Conservation (phyloP, 2,113 vertebrate species). For the Excalfactoria chinensis region DNA sequence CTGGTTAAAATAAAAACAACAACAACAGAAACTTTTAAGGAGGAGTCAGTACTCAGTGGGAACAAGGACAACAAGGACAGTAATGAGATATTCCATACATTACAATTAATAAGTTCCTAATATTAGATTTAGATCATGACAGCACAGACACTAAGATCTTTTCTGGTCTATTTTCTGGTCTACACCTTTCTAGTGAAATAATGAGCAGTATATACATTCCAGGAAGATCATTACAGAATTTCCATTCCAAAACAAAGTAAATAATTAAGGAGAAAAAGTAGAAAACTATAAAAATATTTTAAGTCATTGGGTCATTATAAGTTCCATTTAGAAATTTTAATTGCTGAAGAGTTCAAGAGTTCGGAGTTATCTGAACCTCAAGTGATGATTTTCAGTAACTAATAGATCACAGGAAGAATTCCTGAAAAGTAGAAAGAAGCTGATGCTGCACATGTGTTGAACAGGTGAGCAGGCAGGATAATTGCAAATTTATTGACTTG, state of each 20-base stretch:
- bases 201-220: background rate
- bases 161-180: background rate
- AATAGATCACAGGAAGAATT: background rate
- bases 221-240: background rate
- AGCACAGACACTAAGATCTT: background rate
- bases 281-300: background rate
- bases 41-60: rapidly evolving
- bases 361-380: background rate
- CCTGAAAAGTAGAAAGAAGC: background rate
- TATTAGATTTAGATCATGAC: background rate
- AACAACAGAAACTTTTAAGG: background rate
- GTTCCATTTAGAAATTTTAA: background rate
- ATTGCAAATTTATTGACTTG: background rate
- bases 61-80: background rate
- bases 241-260: background rate
- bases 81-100: background rate
- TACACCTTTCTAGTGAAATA: background rate
- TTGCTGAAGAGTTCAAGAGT: background rate
- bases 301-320: background rate
- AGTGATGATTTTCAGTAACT: background rate
- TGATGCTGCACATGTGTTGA: background rate
- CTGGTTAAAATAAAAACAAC: background rate
- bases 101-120: background rate
- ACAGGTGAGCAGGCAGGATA: background rate
- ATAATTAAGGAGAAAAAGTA: background rate